phyloP scores from a whole-genome alignment of 1,140 invertebrate species.

The Spodoptera litura region DNA sequence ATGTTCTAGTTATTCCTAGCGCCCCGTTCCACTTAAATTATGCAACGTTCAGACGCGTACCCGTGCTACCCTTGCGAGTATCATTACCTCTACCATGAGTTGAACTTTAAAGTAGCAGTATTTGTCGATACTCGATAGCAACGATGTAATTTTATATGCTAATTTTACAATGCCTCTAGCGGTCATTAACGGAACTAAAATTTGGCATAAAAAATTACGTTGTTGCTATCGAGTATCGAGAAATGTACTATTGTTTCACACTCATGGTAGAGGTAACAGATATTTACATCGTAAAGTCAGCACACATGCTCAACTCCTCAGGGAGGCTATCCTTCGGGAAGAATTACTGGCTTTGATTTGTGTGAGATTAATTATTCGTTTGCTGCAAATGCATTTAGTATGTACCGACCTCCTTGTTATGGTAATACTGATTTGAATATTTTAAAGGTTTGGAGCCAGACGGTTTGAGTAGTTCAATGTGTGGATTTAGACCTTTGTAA shows the following conservation, averaged over 20 bases:
- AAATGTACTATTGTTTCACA: too few species aligned
- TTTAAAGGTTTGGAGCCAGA: background rate
- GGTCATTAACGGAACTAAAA: too few species aligned
- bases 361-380: constrained; percentile 19
- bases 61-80: background rate
- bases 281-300: constrained; percentile 38
- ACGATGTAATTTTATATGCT: too few species aligned
- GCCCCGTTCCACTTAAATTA: constrained; percentile 26
- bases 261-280: background rate
- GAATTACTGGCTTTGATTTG: constrained; percentile 19
- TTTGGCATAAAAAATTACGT: too few species aligned
- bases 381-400: background rate
- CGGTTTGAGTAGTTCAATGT: background rate
- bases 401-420: background rate
- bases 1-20: constrained; percentile 31
- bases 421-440: background rate
- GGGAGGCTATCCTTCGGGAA: constrained; percentile 5
- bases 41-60: constrained; percentile 25
- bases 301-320: background rate
- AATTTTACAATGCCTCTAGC: too few species aligned
- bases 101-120: too few species aligned
- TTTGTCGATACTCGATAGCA: too few species aligned
- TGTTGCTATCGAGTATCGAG: too few species aligned
- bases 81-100: too few species aligned
- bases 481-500: too few species aligned